phyloP scores from a whole-genome alignment of 2,797 vertebrate species.

The Florisuga fusca region DNA sequence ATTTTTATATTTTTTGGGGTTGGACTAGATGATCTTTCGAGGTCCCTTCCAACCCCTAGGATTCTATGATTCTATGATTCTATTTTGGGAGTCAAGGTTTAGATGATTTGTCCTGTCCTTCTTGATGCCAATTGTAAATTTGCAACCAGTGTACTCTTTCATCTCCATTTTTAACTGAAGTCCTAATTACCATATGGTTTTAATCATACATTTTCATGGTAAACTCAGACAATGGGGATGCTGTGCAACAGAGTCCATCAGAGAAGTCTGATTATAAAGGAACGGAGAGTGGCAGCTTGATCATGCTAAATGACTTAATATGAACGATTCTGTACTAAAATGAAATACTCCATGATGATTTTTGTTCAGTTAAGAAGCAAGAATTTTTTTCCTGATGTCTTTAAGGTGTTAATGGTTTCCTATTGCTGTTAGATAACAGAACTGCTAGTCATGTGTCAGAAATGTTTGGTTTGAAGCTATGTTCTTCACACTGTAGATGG shows the following conservation, averaged over 20 bases:
- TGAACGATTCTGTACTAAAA: not conserved
- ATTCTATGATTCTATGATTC: too few species aligned
- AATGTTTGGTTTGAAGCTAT: not conserved
- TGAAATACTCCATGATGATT: not conserved
- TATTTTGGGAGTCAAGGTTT: fast-evolving
- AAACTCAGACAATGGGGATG: not conserved
- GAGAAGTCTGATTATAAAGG: not conserved
- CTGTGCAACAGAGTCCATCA: not conserved
- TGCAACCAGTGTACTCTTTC: not conserved
- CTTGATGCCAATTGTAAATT: not conserved
- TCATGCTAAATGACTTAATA: not conserved
- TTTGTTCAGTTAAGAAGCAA: not conserved
- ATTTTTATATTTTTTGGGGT: too few species aligned
- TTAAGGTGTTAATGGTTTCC: not conserved
- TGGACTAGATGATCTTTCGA: too few species aligned
- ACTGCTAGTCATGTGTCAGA: not conserved
- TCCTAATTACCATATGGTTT: not conserved
- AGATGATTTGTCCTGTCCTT: not conserved
- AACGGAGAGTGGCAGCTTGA: not conserved
- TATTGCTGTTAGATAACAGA: not conserved
- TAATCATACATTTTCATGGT: not conserved
- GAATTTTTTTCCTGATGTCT: not conserved
- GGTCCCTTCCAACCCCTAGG: too few species aligned
- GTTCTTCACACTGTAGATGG: not conserved
- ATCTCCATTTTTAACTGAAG: not conserved